Conservation (phyloP, 1,140 invertebrate genomes). For the Brachionus koreanus region DNA sequence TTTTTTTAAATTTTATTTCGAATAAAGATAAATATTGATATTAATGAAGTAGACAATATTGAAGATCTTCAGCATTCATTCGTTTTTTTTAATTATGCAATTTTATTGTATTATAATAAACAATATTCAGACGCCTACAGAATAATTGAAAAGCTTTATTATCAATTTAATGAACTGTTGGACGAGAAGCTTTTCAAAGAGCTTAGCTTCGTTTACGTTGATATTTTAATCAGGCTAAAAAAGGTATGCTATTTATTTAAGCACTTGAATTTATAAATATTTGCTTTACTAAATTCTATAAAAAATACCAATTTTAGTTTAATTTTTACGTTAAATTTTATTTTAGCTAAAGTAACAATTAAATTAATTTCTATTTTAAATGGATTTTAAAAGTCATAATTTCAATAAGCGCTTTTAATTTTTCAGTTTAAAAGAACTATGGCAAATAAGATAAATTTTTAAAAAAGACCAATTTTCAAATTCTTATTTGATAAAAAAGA, state of each 20-base stretch:
- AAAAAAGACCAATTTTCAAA: too few species aligned
- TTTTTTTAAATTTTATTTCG: conserved; percentile 47
- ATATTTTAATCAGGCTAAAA: conserved; percentile 4
- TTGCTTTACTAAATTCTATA: not conserved
- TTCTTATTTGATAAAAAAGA: too few species aligned
- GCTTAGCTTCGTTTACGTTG: conserved; percentile 1
- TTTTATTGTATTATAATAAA: conserved; percentile 72
- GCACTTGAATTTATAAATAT: not conserved
- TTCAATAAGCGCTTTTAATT: too few species aligned
- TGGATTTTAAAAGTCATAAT: too few species aligned
- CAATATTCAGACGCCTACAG: conserved; percentile 72
- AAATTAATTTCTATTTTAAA: too few species aligned
- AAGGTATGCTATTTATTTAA: not conserved
- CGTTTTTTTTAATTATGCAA: conserved; percentile 74
- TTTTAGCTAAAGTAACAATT: too few species aligned
- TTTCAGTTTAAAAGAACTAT: too few species aligned
- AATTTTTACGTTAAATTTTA: too few species aligned
- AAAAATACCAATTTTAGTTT: not conserved
- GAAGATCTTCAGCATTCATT: conserved; percentile 69
- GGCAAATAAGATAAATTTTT: too few species aligned
- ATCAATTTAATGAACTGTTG: conserved; percentile 69
- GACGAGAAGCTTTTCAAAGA: conserved; percentile 57
- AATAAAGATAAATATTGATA: conserved; percentile 51
- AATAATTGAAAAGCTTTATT: conserved; percentile 69
- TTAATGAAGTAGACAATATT: conserved; percentile 60